Evolutionary conservation across 2,888 invertebrate genomes (phyloP).

Genomic region (Thereva nobilitata): DNA sequence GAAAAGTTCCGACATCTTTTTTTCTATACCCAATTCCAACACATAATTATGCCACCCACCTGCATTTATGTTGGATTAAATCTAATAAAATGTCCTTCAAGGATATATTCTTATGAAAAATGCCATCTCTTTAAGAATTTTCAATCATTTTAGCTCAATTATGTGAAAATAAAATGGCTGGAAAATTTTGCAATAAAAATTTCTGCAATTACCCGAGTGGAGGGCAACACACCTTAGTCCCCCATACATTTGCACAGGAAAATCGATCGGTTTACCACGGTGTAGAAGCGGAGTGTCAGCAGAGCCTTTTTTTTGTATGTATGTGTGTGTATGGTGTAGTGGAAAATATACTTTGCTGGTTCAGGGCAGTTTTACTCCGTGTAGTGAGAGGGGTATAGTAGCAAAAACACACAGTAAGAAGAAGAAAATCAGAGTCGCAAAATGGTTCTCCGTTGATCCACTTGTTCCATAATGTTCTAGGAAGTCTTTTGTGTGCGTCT

Average conservation of each 20-base stretch:
- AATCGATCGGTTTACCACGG: conserved; percentile 45
- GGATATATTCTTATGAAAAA: background rate
- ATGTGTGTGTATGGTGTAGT: conserved; percentile 15
- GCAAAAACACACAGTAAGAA: conserved; percentile 20
- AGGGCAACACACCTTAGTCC: conserved; percentile 58
- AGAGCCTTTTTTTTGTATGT: background rate
- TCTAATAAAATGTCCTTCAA: background rate
- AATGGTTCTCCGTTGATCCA: conserved; percentile 31
- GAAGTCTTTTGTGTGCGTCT: conserved; percentile 30
- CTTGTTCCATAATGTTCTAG: conserved; percentile 25
- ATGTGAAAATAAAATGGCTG: background rate
- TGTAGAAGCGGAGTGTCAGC: conserved; percentile 10
- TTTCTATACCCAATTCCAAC: conserved; percentile 22
- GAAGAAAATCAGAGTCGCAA: conserved; percentile 29
- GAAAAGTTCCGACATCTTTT: conserved; percentile 38
- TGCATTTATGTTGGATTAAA: background rate
- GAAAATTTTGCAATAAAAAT: conserved; percentile 27
- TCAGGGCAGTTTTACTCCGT: conserved; percentile 8
- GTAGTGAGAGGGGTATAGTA: conserved; percentile 25
- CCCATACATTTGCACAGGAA: conserved; percentile 52
- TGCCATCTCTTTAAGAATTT: background rate
- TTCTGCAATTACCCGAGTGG: conserved; percentile 41
- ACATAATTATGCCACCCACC: conserved; percentile 10
- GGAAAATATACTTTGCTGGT: conserved; percentile 4
- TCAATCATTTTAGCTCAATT: background rate